phyloP scores from a whole-genome alignment of 2,888 invertebrate genomes.

The Chironomus tentans region DNA sequence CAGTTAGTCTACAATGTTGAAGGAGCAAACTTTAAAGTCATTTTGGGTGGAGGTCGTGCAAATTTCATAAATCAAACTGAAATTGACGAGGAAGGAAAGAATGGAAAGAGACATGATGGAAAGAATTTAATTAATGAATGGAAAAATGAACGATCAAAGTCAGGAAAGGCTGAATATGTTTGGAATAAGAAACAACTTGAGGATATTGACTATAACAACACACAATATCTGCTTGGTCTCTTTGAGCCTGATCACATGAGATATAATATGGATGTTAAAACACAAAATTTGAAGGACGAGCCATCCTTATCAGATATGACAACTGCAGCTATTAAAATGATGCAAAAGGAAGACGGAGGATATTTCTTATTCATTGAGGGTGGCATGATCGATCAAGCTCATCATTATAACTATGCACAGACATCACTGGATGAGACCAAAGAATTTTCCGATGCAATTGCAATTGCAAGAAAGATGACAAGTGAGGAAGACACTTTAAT shows the following conservation, averaged over 20 bases:
- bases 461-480: constrained; percentile 53
- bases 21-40: constrained; percentile 30
- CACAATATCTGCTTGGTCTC: constrained; percentile 50
- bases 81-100: constrained; percentile 42
- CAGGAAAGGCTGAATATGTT: constrained; percentile 38
- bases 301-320: constrained; percentile 61
- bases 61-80: constrained; percentile 44
- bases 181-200: constrained; percentile 33
- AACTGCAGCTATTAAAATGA: constrained; percentile 50
- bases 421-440: constrained; percentile 69
- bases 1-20: constrained; percentile 10
- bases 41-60: constrained; percentile 51
- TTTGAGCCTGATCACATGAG: constrained; percentile 48
- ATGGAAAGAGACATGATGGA: constrained; percentile 14
- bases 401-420: constrained; percentile 57
- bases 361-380: constrained; percentile 65
- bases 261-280: constrained; percentile 49
- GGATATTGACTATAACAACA: constrained; percentile 39
- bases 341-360: constrained; percentile 51
- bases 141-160: constrained; percentile 33
- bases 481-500: constrained; percentile 62
- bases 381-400: constrained; percentile 57
- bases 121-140: background rate
- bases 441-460: constrained; percentile 62
- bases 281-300: constrained; percentile 41